Percentiles rank a stretch among this genome's conserved stretches.
Evolutionary conservation across 1,140 invertebrate genomes (phyloP).

Genomic region (Bombus vancouverensis): DNA sequence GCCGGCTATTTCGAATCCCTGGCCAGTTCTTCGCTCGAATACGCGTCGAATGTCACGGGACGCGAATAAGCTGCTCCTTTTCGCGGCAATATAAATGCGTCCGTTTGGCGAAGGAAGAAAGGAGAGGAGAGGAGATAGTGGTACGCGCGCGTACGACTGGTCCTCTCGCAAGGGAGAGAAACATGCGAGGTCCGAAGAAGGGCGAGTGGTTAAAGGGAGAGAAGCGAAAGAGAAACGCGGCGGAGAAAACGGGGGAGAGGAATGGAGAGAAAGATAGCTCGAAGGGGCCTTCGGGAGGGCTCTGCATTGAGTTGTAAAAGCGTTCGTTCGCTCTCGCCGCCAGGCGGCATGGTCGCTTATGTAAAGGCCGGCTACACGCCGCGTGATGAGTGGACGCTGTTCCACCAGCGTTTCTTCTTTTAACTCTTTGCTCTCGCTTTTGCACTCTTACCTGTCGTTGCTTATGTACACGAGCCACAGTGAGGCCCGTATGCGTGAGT

Average conservation of each 20-base stretch:
- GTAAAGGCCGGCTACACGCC: conserved; percentile 82
- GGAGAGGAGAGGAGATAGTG: background rate
- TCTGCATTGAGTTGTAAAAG: conserved; percentile 83
- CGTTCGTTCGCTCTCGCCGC: conserved; percentile 80
- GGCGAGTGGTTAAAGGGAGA: conserved; percentile 34
- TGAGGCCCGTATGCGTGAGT: conserved; percentile 59
- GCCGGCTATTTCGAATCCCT: background rate
- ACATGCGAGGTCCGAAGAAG: conserved; percentile 21
- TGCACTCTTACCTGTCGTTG: conserved; percentile 67
- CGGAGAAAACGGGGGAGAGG: conserved; percentile 45
- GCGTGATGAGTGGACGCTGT: conserved; percentile 83
- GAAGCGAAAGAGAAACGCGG: conserved; percentile 36
- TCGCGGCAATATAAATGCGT: conserved; percentile 73
- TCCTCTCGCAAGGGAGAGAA: conserved; percentile 39
- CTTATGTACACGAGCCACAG: conserved; percentile 58
- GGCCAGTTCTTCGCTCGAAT: conserved; percentile 1
- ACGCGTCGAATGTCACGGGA: conserved; percentile 22
- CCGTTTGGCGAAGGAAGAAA: background rate
- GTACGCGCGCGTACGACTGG: conserved; percentile 44
- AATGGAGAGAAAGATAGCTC: conserved; percentile 54
- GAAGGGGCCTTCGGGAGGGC: conserved; percentile 70
- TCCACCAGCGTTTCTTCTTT: conserved; percentile 77
- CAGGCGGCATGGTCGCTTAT: conserved; percentile 81
- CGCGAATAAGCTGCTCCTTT: conserved; percentile 36
- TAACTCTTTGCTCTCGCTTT: conserved; percentile 76